A percentile compares a stretch with the other conserved stretches of the same genome.
Conservation (phyloP, 2,797 vertebrate genomes). For the Percopsis omiscomaycus region DNA sequence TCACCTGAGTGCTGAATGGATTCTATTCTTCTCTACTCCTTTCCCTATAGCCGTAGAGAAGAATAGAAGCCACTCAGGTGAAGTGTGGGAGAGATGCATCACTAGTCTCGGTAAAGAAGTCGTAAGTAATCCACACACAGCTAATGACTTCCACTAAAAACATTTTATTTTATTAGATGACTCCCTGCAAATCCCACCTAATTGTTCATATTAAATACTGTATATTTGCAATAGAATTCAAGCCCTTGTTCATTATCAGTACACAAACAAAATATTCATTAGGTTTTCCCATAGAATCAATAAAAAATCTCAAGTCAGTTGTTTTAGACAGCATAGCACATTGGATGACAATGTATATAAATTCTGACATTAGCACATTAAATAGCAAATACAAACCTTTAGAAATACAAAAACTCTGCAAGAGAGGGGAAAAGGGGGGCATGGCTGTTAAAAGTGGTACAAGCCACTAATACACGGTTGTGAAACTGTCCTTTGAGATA, state of each 20-base stretch:
- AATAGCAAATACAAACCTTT: slow-evolving; percentile 32
- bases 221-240: slow-evolving; percentile 1
- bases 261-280: slow-evolving; percentile 10
- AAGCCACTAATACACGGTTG: background rate
- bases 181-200: background rate
- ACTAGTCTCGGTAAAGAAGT: background rate
- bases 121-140: background rate
- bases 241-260: slow-evolving; percentile 30
- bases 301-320: slow-evolving; percentile 18
- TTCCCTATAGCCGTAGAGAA: too few relatives aligned
- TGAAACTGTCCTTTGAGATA: background rate
- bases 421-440: slow-evolving; percentile 4
- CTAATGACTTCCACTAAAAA: background rate
- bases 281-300: slow-evolving; percentile 1
- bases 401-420: slow-evolving; percentile 12
- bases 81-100: too few relatives aligned
- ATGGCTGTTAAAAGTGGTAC: slow-evolving; percentile 2
- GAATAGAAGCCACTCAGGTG: too few relatives aligned
- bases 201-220: background rate
- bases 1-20: too few relatives aligned
- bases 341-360: slow-evolving; percentile 13
- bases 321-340: slow-evolving; percentile 16
- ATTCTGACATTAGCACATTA: slow-evolving; percentile 14
- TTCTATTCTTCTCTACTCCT: too few relatives aligned
- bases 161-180: slow-evolving; percentile 1